Evolutionary conservation across 2,113 vertebrate species (phyloP), one percentile per base, ranked within the genome.

Genomic region (Podiceps cristatus): DNA sequence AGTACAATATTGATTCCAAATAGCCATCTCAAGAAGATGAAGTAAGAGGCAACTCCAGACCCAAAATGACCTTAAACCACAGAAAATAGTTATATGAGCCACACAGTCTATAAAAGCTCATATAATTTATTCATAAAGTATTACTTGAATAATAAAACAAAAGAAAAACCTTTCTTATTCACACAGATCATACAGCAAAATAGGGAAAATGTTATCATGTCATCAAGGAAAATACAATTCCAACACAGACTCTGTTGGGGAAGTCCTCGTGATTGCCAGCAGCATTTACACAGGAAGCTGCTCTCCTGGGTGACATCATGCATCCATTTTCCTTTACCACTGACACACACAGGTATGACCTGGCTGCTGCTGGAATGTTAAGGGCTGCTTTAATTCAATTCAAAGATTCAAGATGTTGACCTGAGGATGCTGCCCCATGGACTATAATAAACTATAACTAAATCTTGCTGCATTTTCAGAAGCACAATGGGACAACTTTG

Each of bases 1-100:
- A 99, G 99, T 88, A 99, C 99, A 18, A 99, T 99, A 95, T 99
- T 99, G 95, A 99, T 99, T 62, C 99, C 99, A 97, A 99, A 99
- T 19, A 99, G 95, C 99, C 99, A 99, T 81, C 99, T 98, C 87
- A 99, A 94, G 97, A 99, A 99, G 97, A 99, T 99, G 93, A 99
- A 99, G 75, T 99, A 99, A 72, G 99, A 99, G 9, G 99, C 99
- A 31, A 99, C 99, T 2, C 99, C 99, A 2, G 99, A 99, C 5
- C 99, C 99, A 98, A 99, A 99, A 89, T 99, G 99, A 99, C 99
- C 99, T 99, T 63, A 64, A 92, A 95, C 45, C 83, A 84, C 52
- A 97, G 7, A 40, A 72, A 96, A 44, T 2, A 88, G 47, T 68
- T 69, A 35, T 33, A 63, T 92, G 53, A 88, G 31, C 45, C 53